phyloP scores from a whole-genome alignment of 2,113 vertebrate species.

The Rhipidura dahli region DNA sequence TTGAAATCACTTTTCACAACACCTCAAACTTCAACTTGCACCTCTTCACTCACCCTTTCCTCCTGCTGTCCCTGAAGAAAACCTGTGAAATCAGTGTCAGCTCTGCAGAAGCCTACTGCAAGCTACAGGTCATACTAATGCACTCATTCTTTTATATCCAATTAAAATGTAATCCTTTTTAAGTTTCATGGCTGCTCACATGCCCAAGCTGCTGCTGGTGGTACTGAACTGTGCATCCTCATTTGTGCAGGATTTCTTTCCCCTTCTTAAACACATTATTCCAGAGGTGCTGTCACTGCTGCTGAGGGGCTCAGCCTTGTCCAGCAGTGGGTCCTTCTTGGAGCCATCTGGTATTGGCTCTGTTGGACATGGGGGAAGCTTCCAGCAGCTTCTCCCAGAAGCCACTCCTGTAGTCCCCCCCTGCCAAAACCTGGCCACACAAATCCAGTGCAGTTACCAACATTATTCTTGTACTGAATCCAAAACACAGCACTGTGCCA shows the following conservation, averaged over 20 bases:
- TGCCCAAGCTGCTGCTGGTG: rapidly evolving
- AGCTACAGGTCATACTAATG: not conserved
- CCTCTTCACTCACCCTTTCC: not conserved
- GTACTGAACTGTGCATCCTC: not conserved
- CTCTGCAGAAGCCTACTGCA: not conserved
- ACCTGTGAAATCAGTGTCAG: not conserved
- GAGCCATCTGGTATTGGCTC: not conserved
- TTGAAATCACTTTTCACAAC: not conserved
- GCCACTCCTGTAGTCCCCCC: not conserved
- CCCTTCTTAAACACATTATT: not conserved
- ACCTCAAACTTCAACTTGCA: not conserved
- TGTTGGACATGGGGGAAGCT: not conserved
- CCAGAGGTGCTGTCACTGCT: not conserved
- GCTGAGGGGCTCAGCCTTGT: not conserved
- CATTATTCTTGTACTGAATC: rapidly evolving
- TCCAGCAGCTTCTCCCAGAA: not conserved
- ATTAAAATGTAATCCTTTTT: not conserved
- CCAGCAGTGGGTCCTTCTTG: not conserved
- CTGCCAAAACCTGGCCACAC: not conserved
- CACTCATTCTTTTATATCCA: not conserved
- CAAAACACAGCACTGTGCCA: not conserved
- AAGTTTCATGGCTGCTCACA: not conserved
- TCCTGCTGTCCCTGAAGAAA: not conserved
- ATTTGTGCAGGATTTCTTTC: not conserved
- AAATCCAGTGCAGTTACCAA: not conserved